Conservation (phyloP, 2,797 vertebrate species). For the Pterois miles region DNA sequence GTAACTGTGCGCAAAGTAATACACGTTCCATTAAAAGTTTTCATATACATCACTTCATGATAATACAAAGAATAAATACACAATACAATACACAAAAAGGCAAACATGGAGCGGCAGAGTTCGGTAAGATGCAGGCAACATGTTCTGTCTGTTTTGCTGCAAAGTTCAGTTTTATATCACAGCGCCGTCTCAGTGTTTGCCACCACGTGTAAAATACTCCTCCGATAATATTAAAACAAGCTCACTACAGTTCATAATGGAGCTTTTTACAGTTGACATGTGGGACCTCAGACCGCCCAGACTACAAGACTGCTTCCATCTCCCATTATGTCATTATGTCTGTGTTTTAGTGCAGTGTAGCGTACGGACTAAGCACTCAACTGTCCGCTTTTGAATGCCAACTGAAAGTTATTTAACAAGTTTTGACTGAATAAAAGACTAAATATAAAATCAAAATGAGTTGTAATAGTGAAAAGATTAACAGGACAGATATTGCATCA, state of each 20-base stretch:
- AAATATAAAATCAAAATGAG: slow-evolving; percentile 64
- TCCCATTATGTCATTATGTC: neutral
- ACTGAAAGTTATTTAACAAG: slow-evolving; percentile 56
- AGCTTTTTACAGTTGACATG: neutral
- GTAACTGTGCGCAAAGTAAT: neutral
- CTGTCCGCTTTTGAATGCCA: slow-evolving; percentile 24
- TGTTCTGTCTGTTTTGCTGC: neutral
- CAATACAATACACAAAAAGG: neutral
- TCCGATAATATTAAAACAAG: neutral
- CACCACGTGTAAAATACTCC: neutral
- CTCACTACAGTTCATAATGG: neutral
- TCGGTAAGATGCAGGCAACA: neutral
- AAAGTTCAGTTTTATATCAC: neutral
- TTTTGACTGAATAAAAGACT: slow-evolving; percentile 61
- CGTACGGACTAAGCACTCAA: neutral
- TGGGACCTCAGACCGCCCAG: neutral
- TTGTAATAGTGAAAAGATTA: slow-evolving; percentile 73
- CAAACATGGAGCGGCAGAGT: neutral
- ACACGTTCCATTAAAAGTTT: neutral
- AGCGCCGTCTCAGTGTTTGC: neutral
- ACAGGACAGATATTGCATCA: slow-evolving; percentile 78
- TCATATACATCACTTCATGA: neutral
- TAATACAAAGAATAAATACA: neutral
- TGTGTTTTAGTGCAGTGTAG: neutral
- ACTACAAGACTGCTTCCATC: neutral